Percentiles rank a stretch among this genome's conserved stretches.
Conservation (phyloP, 2,113 vertebrate species). For the Chunga burmeisteri region DNA sequence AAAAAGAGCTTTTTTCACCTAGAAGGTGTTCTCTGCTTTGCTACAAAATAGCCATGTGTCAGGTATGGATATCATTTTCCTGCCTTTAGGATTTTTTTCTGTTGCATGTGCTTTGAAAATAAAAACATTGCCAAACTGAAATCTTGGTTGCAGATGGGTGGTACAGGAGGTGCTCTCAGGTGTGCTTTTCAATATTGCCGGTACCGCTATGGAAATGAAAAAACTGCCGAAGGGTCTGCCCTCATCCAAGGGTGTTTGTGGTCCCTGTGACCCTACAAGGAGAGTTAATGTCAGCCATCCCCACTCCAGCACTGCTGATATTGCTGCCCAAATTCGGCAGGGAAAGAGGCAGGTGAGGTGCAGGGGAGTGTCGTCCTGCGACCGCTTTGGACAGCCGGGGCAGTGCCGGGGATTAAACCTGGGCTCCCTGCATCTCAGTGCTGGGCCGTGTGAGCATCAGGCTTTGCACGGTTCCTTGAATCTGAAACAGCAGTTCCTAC, state of each 20-base stretch:
- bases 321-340: background rate
- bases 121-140: background rate
- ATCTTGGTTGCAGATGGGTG: accelerated
- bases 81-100: background rate
- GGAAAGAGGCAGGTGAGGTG: background rate
- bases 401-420: background rate
- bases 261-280: background rate
- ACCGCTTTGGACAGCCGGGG: background rate
- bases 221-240: background rate
- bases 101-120: background rate
- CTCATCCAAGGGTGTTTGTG: background rate
- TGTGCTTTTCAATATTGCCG: background rate
- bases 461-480: background rate
- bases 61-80: background rate
- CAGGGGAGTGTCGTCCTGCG: background rate
- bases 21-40: background rate
- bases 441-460: background rate
- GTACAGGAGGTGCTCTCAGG: background rate
- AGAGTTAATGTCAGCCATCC: background rate
- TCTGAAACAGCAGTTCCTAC: background rate
- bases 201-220: background rate
- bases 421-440: background rate
- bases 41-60: background rate
- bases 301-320: background rate
- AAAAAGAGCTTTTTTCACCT: background rate